A percentile compares a stretch with the other conserved stretches of the same genome.
These are phyloP conservation scores for Yponomeuta sedellus DNA, from an alignment of 2,888 invertebrate species.

Conservation along the genomic window DNA sequence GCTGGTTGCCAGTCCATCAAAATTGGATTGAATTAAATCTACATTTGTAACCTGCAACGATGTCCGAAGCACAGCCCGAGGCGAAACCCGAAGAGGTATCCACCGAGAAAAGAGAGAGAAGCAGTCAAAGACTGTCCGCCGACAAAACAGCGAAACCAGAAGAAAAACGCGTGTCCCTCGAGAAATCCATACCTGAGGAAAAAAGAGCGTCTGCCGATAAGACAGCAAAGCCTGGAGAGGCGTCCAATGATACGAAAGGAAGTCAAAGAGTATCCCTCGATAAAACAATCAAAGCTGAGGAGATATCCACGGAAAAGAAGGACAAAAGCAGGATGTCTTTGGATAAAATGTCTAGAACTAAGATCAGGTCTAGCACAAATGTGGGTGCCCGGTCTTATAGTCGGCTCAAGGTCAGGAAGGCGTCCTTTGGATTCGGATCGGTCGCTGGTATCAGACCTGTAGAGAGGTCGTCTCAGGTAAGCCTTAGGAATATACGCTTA, in stretches of 20 bases:
- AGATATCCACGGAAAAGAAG: not conserved
- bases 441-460: constrained; percentile 46
- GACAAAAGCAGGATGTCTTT: not conserved
- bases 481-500: no score
- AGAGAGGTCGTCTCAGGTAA: constrained; percentile 50
- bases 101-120: not conserved
- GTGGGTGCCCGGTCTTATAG: constrained; percentile 13
- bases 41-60: not conserved
- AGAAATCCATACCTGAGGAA: not conserved
- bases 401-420: constrained; percentile 40
- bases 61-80: not conserved
- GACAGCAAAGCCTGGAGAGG: not conserved
- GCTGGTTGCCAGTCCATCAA: no score
- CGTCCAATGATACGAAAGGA: not conserved
- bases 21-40: no score
- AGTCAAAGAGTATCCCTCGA: not conserved
- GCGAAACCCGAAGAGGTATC: not conserved
- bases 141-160: not conserved
- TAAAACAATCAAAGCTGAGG: not conserved
- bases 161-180: not conserved
- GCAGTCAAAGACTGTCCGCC: no score
- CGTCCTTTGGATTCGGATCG: constrained; percentile 48
- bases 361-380: not conserved
- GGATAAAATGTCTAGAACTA: not conserved
- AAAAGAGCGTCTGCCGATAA: not conserved